Base-by-base conservation (phyloP, 2,113 vertebrate species). In the Ciconia maguari region DNA sequence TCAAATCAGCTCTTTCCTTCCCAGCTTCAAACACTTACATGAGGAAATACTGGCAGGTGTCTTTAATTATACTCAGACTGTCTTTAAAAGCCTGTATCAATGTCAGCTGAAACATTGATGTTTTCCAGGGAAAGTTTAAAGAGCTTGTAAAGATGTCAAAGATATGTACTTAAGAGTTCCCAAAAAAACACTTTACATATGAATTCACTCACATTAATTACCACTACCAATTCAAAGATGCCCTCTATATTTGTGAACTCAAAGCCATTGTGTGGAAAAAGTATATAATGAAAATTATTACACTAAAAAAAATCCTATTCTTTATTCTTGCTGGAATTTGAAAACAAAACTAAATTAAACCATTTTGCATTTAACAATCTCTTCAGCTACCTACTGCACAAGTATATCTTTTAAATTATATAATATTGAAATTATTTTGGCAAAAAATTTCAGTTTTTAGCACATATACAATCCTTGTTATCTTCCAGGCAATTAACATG, bases 131-230 rank as follows among this genome's bases (percentile, higher is more conserved):
- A 64, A 87, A 75, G 36, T 75, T 82, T 89, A 84, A 94, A 93
- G 55, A 51, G 42, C 51, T 66, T 91, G n/a, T 86, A 90, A 85
- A 94, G 61, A 90, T 85, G 61, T 85, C 77, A 96, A 84, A 91
- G 44, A 32, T 21, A 80, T 7, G n/a, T 76, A 76, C 84, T 79
- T 83, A 76, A 83, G 21, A 77, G 13, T 18, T 90, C 34, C 41
- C 25, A 54, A 76, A 51, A 22, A 90, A 96, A 64, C n/a, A 60
- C n/a, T 48, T 92, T 83, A 76, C 24, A 49, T 41, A 65, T 36
- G 2, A 75, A 61, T 65, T 85, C 48, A 41, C 11, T 68, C 49
- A 77, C 27, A 16, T 55, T 82, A 90, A 84, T 87, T 95, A 75
- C 19, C 13, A 22, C 22, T 68, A 65, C 20, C 4, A 65, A 26